Conservation (phyloP, 1,140 invertebrate genomes). For the Drosophila melanica region DNA sequence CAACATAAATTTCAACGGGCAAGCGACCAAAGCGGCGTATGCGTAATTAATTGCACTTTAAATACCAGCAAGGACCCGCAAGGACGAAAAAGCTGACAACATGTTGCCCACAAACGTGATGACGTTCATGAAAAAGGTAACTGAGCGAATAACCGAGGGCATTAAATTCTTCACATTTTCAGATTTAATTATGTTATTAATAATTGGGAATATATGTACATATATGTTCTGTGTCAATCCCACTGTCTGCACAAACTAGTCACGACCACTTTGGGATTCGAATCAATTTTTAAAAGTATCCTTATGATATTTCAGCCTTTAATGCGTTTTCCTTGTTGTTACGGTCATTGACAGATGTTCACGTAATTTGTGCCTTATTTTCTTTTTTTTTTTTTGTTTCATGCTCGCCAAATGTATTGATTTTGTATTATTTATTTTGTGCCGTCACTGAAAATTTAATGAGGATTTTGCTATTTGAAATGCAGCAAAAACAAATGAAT, state of each 20-base stretch:
- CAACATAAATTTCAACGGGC: slow-evolving; percentile 19
- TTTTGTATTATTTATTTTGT: slow-evolving; percentile 43
- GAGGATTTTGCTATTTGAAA: slow-evolving; percentile 45
- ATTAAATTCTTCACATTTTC: neutral
- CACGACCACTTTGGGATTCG: neutral
- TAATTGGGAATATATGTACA: too few species aligned
- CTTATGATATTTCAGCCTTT: neutral
- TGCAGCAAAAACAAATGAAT: slow-evolving; percentile 57
- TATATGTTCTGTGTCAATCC: neutral
- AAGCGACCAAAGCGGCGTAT: slow-evolving; percentile 51
- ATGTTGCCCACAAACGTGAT: slow-evolving; percentile 92
- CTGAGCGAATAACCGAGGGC: slow-evolving; percentile 13
- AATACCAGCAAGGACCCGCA: slow-evolving; percentile 40
- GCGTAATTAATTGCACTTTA: slow-evolving; percentile 79
- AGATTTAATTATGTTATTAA: neutral
- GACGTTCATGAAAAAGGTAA: slow-evolving; percentile 93
- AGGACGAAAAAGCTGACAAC: slow-evolving; percentile 66
- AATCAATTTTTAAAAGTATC: too few species aligned
- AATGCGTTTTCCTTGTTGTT: neutral
- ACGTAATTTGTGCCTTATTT: slow-evolving; percentile 71
- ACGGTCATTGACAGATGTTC: slow-evolving; percentile 56
- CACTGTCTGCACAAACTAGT: neutral
- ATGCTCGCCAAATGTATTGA: slow-evolving; percentile 28
- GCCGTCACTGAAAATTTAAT: slow-evolving; percentile 63
- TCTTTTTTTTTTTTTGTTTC: slow-evolving; percentile 59